Evolutionary conservation across 2,113 vertebrate species (phyloP).

Genomic region (Laticauda colubrina): DNA sequence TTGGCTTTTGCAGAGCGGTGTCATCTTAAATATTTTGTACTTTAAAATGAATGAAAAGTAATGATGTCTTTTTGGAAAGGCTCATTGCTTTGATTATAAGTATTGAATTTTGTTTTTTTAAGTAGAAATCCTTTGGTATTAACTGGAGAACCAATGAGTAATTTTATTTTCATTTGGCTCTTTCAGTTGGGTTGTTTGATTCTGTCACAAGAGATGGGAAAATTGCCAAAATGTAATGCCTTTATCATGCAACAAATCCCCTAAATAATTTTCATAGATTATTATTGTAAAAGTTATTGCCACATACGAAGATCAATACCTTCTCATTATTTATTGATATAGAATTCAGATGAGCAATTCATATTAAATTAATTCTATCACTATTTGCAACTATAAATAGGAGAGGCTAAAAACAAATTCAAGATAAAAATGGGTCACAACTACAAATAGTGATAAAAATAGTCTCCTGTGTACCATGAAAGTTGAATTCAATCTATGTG

Average conservation of each 20-base stretch:
- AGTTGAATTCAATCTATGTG: background rate
- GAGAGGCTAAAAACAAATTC: background rate
- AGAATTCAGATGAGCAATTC: background rate
- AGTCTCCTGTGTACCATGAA: background rate
- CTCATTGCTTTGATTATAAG: background rate
- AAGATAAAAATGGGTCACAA: background rate
- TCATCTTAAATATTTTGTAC: background rate
- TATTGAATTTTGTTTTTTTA: background rate
- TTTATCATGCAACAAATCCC: background rate
- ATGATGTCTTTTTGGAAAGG: background rate
- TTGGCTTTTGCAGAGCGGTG: background rate
- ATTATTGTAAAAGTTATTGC: conserved; percentile 4
- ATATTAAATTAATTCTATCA: conserved; percentile 24
- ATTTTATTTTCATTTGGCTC: background rate
- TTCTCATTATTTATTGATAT: background rate
- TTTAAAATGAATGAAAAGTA: background rate
- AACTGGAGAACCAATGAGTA: background rate
- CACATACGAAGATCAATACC: background rate
- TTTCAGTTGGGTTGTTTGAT: background rate
- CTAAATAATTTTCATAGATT: background rate
- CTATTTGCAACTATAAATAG: background rate
- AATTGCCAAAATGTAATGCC: rapidly evolving
- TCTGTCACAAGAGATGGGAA: background rate
- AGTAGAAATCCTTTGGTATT: background rate
- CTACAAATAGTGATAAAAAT: background rate